Evolutionary conservation across 2,113 vertebrate species (phyloP), one percentile per base, ranked within the genome.

Genomic region (Poecile atricapillus): DNA sequence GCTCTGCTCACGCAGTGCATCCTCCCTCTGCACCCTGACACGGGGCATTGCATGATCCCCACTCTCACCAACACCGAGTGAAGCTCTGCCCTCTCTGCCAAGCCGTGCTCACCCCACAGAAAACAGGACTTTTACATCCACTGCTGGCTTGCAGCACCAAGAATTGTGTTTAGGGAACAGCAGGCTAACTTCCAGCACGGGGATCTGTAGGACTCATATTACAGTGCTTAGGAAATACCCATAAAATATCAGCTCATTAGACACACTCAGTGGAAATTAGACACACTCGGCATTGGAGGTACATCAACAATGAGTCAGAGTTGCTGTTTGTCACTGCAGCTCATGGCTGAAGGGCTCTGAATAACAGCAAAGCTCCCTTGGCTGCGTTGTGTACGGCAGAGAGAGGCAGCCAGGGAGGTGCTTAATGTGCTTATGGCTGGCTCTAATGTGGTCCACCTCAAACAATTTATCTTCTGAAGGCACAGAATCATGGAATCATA

Each of bases 1-100:
- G 46, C 33, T 85, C 56, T 41, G 62, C 41, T 90, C 35, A 11
- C 0, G 0, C 22, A 7, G 5, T 2, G 1, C 31, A 14, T 17
- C 87, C 67, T 92, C 73, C 46, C 63, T 59, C 27, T 44, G 73
- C 83, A 37, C 63, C 39, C 83, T 8, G 17, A 52, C 37, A 23
- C 2, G 2, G n/a, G 18, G 5, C 18, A 9, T 6, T 0, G 0
- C 39, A 8, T n/a, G 80, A 41, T 90, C 75, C 47, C 20, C 0
- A 0, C 1, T 2, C 2, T 2, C 37, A 21, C 31, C 0, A 0
- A 9, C 30, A 3, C 0, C 4, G 21, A 21, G 21, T 0, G 4
- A 56, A 55, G 27, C 62, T 63, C 75, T 84, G 92, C 44, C 47
- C 24, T 9, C 83, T 69, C 63, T 15, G 8, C 63, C n/a, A 2